phyloP scores from a whole-genome alignment of 64 coral and sea anemone genomes.

The Pocillopora damicornis region DNA sequence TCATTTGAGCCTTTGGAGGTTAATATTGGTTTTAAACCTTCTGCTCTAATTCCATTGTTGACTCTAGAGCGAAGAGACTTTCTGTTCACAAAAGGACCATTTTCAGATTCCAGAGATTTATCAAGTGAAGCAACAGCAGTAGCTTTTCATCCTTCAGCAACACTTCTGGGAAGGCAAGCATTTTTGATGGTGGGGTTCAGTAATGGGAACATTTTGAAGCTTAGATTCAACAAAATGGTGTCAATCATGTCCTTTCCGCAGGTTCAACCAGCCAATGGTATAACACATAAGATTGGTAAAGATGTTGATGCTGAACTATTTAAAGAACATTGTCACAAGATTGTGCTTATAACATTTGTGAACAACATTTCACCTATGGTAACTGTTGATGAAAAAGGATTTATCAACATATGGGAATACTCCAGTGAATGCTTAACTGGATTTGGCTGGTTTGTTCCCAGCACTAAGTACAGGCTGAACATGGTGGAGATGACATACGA shows the following conservation, averaged over 20 bases:
- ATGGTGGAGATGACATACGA: constrained; percentile 69
- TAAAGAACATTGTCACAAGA: constrained; percentile 65
- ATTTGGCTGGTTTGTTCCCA: constrained; percentile 85
- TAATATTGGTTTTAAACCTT: constrained; percentile 59
- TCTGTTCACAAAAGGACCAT: constrained; percentile 56
- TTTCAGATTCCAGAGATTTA: constrained; percentile 36
- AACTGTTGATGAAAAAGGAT: constrained; percentile 72
- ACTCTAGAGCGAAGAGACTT: constrained; percentile 43
- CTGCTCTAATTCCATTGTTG: constrained; percentile 25
- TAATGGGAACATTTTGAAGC: constrained; percentile 75
- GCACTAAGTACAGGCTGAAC: constrained; percentile 60
- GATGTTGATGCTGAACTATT: constrained; percentile 79
- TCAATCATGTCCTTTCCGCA: not conserved
- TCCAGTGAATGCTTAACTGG: constrained; percentile 62
- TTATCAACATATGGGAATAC: constrained; percentile 77
- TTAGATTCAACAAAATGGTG: constrained; percentile 28
- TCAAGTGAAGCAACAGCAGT: constrained; percentile 36
- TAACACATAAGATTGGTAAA: constrained; percentile 50
- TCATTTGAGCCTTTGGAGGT: constrained; percentile 74
- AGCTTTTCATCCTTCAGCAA: constrained; percentile 59
- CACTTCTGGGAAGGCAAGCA: constrained; percentile 64
- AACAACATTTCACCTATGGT: constrained; percentile 67
- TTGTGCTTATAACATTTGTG: constrained; percentile 75
- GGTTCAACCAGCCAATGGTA: constrained; percentile 17
- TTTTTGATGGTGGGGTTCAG: constrained; percentile 66